Evolutionary conservation across 2,797 vertebrate genomes (phyloP), one percentile per base, ranked within the genome.

Genomic region (Peromyscus aztecus): DNA sequence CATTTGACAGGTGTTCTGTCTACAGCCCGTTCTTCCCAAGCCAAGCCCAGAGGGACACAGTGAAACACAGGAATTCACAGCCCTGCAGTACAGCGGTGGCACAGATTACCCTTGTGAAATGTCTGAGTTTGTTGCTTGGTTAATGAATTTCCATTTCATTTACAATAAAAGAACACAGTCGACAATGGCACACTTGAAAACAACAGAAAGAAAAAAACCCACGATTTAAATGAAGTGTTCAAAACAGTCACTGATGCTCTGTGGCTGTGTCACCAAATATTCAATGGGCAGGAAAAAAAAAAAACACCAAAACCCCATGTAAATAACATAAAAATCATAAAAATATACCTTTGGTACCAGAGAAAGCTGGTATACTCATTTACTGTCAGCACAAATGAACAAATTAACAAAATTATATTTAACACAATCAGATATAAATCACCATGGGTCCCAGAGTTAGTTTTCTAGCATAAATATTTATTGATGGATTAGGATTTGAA

Each of bases 91-190:
- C 37, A 46, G 0, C 4, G 87, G 10, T 13, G 91, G 40, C 43
- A 57, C 43, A 81, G 49, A 46, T 14, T 59, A 43, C 43, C 43
- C 63, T 91, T 91, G 31, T 71, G 84, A 71, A 96, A 88, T 31
- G 2, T 78, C 37, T 90, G 17, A 73, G 59, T 78, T 96, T 82
- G 89, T 82, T 84, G 81, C 71, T 91, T 21, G 24, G n/a, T 2
- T 63, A 93, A 85, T 93, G 78, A 71, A 92, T 93, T 97, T 94
- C 27, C 43, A 84, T 84, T 92, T 93, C 16, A 94, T 21, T 95
- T 52, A 80, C 6, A 78, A 29, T 63, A 81, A 89, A 84, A 69
- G 81, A 81, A 52, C 73, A 65, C 31, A 89, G 57, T 84, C 75
- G 89, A 75, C 43, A 65, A 77, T 94, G 55, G 94, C 94, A 57